These are phyloP conservation scores for Cyprinodon tularosa DNA, from an alignment of 2,113 vertebrate genomes.

Conservation along the genomic window DNA sequence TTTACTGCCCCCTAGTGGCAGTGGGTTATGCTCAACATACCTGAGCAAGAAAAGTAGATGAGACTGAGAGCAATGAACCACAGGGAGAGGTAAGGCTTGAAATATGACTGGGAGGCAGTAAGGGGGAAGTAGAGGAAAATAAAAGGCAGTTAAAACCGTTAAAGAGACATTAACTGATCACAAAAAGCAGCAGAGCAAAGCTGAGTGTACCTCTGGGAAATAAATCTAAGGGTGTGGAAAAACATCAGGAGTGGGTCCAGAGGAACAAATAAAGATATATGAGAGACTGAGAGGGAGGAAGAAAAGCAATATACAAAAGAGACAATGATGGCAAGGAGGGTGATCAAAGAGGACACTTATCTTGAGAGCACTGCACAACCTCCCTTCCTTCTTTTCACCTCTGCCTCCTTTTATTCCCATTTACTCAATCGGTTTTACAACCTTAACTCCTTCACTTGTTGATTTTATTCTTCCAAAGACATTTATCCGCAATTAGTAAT, in stretches of 20 bases:
- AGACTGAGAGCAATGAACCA: slow-evolving; percentile 18
- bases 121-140: slow-evolving; percentile 30
- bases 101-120: slow-evolving; percentile 22
- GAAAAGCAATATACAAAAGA: slow-evolving; percentile 33
- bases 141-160: slow-evolving; percentile 55
- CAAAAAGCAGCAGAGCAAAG: slow-evolving; percentile 28
- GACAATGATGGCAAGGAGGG: slow-evolving; percentile 13
- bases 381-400: not conserved
- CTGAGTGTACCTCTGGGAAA: slow-evolving; percentile 40
- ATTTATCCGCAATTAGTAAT: slow-evolving; percentile 24
- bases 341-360: slow-evolving; percentile 54
- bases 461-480: slow-evolving; percentile 22
- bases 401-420: slow-evolving; percentile 17
- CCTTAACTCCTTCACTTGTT: slow-evolving; percentile 23
- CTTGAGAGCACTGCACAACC: slow-evolving; percentile 14
- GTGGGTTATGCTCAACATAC: slow-evolving; percentile 37
- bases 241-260: slow-evolving; percentile 26
- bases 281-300: slow-evolving; percentile 25
- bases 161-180: slow-evolving; percentile 62
- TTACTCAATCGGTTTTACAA: slow-evolving; percentile 18
- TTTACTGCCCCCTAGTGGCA: slow-evolving; percentile 68
- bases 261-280: slow-evolving; percentile 44
- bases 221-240: slow-evolving; percentile 29
- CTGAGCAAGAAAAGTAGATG: slow-evolving; percentile 15
- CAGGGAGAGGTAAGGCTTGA: slow-evolving; percentile 10